Percentiles rank a stretch among this genome's conserved stretches.
These are phyloP conservation scores for Thymelicus lineola DNA, from an alignment of 2,888 invertebrate genomes.

Conservation along the genomic window DNA sequence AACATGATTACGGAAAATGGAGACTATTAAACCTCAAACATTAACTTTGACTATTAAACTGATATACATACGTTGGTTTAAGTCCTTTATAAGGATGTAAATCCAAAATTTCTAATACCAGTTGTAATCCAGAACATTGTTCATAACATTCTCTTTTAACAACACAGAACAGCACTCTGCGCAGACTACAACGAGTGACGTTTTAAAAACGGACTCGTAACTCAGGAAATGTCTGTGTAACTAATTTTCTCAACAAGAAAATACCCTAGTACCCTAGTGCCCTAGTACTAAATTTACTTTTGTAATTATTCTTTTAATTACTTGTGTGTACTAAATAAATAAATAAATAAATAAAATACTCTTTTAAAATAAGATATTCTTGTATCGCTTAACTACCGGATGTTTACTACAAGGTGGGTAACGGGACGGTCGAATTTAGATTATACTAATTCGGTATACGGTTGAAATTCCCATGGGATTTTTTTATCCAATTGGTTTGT, in stretches of 20 bases:
- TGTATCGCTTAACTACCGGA: conserved; percentile 59
- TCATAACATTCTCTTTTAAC: not conserved
- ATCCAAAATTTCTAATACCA: not conserved
- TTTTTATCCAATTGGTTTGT: conserved; percentile 41
- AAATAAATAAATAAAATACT: too few species aligned
- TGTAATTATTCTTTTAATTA: too few species aligned
- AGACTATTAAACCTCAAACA: too few species aligned
- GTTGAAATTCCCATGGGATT: conserved; percentile 38
- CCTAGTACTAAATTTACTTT: too few species aligned
- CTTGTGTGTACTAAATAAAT: too few species aligned
- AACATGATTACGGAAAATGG: too few species aligned
- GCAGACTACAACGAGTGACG: too few species aligned
- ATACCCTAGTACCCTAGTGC: too few species aligned
- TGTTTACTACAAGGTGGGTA: conserved; percentile 54
- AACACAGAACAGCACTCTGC: conserved; percentile 3
- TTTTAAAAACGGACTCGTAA: conserved; percentile 10
- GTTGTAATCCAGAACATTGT: not conserved
- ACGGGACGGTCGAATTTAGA: conserved; percentile 25
- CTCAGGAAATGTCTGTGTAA: conserved; percentile 42
- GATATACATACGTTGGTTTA: not conserved
- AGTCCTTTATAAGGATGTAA: too few species aligned
- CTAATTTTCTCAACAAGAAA: conserved; percentile 62
- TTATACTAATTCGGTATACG: conserved; percentile 36
- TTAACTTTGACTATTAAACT: too few species aligned
- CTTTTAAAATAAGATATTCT: conserved; percentile 59